phyloP scores from a whole-genome alignment of 2,113 vertebrate genomes.

The Tyto alba region DNA sequence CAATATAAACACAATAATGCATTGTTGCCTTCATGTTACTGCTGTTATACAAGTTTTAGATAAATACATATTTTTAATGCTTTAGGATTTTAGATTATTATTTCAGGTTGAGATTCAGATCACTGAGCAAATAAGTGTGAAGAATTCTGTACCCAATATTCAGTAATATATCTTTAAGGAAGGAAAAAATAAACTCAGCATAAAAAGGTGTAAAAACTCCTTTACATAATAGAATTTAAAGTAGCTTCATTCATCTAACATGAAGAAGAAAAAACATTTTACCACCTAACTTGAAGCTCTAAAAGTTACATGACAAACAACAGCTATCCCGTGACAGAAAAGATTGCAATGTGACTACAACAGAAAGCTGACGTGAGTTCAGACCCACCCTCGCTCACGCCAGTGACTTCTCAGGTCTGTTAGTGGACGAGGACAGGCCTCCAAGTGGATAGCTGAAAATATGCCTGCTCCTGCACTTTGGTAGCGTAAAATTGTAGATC shows the following conservation, averaged over 20 bases:
- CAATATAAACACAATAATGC: neutral
- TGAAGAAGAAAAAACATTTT: neutral
- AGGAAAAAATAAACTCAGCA: neutral
- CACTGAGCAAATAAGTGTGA: neutral
- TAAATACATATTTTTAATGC: neutral
- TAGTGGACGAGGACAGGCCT: neutral
- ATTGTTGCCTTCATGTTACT: neutral
- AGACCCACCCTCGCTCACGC: accelerated
- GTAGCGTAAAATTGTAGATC: neutral
- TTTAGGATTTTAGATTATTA: neutral
- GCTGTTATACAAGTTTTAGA: neutral
- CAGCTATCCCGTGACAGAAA: neutral
- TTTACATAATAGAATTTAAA: neutral
- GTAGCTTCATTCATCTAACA: neutral
- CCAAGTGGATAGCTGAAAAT: neutral
- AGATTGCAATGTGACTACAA: accelerated
- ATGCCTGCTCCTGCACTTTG: neutral
- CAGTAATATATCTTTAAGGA: neutral
- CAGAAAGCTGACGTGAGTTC: neutral
- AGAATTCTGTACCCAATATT: neutral
- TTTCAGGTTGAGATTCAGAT: neutral
- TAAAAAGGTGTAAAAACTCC: neutral
- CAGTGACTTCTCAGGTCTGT: neutral
- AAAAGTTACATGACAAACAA: neutral
- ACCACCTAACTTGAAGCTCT: neutral